A percentile compares a stretch with the other conserved stretches of the same genome.
Conservation (phyloP, 2,113 vertebrate species). For the Plectropomus leopardus region DNA sequence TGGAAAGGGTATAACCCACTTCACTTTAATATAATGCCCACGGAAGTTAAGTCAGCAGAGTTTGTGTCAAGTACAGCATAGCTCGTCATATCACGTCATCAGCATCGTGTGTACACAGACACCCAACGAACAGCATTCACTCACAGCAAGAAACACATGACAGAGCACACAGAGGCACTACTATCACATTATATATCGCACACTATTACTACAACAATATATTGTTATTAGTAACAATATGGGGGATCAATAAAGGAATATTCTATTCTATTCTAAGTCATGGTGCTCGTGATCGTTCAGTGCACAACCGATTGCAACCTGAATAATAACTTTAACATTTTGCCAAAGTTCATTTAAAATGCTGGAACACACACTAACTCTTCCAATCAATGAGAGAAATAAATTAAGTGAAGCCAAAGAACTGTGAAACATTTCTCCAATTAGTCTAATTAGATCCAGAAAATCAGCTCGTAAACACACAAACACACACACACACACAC, state of each 20-base stretch:
- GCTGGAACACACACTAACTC: background rate
- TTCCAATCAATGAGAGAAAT: background rate
- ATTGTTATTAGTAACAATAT: too few species aligned
- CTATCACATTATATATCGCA: background rate
- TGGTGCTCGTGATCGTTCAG: background rate
- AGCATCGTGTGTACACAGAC: background rate
- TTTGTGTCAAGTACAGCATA: background rate
- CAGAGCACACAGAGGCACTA: background rate
- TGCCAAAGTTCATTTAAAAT: background rate
- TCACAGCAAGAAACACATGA: too few species aligned
- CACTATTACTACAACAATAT: background rate
- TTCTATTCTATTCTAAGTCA: too few species aligned
- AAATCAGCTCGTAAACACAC: slow-evolving; percentile 11
- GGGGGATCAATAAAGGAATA: too few species aligned
- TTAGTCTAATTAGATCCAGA: slow-evolving; percentile 18
- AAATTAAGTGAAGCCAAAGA: slow-evolving; percentile 1
- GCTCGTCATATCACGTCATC: background rate
- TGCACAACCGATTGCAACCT: background rate
- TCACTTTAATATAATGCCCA: background rate
- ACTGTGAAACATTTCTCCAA: background rate
- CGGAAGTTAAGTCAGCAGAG: background rate
- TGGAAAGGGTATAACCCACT: background rate
- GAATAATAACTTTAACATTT: background rate
- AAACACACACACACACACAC: slow-evolving; percentile 14
- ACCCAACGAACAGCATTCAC: background rate